phyloP scores from a whole-genome alignment of 2,797 vertebrate genomes.

The Sciurus vulgaris region DNA sequence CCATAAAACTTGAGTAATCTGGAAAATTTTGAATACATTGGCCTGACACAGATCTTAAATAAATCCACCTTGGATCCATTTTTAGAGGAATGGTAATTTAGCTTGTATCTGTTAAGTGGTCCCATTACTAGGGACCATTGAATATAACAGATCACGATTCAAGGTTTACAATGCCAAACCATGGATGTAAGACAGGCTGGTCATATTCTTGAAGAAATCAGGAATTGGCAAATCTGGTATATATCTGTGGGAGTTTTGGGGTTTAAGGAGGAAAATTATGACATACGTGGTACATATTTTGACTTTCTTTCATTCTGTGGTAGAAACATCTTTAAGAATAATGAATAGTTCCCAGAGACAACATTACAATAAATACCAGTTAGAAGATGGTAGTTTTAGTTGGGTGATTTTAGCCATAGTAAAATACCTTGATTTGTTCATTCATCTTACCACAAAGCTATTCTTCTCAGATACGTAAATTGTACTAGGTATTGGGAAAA shows the following conservation, averaged over 20 bases:
- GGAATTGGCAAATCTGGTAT: neutral
- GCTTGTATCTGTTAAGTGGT: constrained; percentile 13
- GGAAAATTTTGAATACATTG: neutral
- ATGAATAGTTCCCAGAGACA: constrained; percentile 2
- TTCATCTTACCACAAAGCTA: neutral
- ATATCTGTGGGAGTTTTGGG: neutral
- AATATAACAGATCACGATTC: neutral
- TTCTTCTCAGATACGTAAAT: neutral
- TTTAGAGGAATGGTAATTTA: constrained; percentile 42
- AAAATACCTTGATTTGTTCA: neutral
- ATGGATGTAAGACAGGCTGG: neutral
- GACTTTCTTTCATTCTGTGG: neutral
- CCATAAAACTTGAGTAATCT: neutral
- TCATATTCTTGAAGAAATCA: neutral
- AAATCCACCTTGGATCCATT: neutral
- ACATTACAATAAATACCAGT: neutral
- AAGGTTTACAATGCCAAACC: neutral
- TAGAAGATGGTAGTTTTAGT: neutral
- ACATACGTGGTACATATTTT: neutral
- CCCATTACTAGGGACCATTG: neutral
- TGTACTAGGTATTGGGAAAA: neutral
- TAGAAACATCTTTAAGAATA: constrained; percentile 17
- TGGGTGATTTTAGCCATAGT: neutral
- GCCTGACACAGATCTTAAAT: neutral
- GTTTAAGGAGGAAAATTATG: neutral